Conservation (phyloP, 2,888 invertebrate species). For the Julus scanicus region DNA sequence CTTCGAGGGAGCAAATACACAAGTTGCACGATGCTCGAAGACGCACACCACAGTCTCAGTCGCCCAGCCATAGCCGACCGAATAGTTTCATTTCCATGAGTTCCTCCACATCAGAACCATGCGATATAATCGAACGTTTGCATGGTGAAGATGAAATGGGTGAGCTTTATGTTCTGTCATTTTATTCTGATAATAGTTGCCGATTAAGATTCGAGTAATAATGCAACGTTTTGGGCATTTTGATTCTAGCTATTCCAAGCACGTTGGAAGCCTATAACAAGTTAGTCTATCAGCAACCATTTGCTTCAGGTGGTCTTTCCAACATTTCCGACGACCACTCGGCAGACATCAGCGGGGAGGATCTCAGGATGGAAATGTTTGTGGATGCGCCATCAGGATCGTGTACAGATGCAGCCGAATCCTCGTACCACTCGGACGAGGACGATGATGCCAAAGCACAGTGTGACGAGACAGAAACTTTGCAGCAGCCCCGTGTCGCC, state of each 20-base stretch:
- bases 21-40: conserved; percentile 60
- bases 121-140: conserved; percentile 54
- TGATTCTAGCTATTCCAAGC: conserved; percentile 49
- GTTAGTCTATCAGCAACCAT: conserved; percentile 46
- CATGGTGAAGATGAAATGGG: conserved; percentile 54
- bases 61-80: conserved; percentile 62
- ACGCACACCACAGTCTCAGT: conserved; percentile 59
- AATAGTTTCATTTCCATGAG: conserved; percentile 63
- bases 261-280: conserved; percentile 55
- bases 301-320: not conserved
- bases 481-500: not conserved
- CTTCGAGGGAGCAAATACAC: conserved; percentile 74
- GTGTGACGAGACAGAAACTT: conserved; percentile 9
- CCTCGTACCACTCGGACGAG: conserved; percentile 25
- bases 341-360: conserved; percentile 36
- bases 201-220: not conserved
- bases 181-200: not conserved
- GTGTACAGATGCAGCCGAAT: conserved; percentile 49
- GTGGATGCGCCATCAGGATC: conserved; percentile 55
- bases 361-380: conserved; percentile 51
- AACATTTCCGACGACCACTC: conserved; percentile 6
- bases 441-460: conserved; percentile 48
- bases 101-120: conserved; percentile 59
- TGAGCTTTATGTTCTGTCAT: not conserved
- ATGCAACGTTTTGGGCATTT: not conserved